Conservation (phyloP, 2,888 invertebrate species). For the Miltochrista miniata region DNA sequence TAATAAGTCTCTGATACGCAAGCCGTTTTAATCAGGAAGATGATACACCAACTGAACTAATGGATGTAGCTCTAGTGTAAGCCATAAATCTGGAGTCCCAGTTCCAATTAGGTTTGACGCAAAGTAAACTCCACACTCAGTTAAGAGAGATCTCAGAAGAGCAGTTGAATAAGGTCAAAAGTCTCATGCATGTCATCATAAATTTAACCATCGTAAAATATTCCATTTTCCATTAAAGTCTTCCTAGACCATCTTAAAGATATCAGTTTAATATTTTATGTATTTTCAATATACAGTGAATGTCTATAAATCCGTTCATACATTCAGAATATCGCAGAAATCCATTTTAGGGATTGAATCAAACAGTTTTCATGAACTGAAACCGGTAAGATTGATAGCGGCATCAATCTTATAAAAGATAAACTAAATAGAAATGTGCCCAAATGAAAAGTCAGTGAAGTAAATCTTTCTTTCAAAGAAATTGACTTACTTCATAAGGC, state of each 20-base stretch:
- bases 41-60: no score
- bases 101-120: no score
- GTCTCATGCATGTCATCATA: no score
- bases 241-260: background rate
- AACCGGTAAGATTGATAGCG: constrained; percentile 24
- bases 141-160: no score
- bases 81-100: no score
- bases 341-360: constrained; percentile 4
- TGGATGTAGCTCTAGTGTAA: no score
- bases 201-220: no score
- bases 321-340: background rate
- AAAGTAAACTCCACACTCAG: no score
- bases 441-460: background rate
- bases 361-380: constrained; percentile 4
- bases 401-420: constrained; percentile 18
- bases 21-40: no score
- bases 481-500: background rate
- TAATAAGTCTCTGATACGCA: no score
- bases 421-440: background rate
- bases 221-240: no score
- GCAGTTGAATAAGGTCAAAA: no score
- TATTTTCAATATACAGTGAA: background rate
- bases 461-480: background rate
- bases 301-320: background rate
- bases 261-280: background rate